These are phyloP conservation scores for Pollenia labialis DNA, from an alignment of 2,888 invertebrate genomes.

Conservation along the genomic window DNA sequence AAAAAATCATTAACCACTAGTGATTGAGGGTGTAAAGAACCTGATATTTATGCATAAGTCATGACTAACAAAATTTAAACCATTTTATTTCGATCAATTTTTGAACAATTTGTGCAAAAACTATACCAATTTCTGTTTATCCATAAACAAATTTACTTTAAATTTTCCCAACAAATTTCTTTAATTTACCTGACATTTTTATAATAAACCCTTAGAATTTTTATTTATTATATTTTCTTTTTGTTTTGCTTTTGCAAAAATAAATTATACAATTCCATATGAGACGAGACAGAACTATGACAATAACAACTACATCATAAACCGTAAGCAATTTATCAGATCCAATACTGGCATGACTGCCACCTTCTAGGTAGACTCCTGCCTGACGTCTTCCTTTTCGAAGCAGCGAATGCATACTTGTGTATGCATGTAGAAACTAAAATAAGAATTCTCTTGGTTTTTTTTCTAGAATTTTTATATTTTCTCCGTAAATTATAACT, in stretches of 20 bases:
- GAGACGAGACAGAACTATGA: slow-evolving; percentile 69
- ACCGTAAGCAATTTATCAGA: slow-evolving; percentile 71
- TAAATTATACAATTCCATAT: slow-evolving; percentile 69
- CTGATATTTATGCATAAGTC: no score
- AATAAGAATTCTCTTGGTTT: slow-evolving; percentile 15
- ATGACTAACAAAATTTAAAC: no score
- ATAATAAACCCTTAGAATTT: slow-evolving; percentile 20
- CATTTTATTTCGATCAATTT: not conserved
- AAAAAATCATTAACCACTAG: no score
- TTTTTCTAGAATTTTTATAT: not conserved
- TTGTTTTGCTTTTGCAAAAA: slow-evolving; percentile 6
- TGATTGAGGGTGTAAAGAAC: no score
- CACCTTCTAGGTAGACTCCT: not conserved
- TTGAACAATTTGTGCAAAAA: not conserved
- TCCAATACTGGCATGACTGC: slow-evolving; percentile 42
- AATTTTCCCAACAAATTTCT: slow-evolving; percentile 24
- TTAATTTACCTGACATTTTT: slow-evolving; percentile 50
- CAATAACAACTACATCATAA: slow-evolving; percentile 70
- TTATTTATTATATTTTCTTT: slow-evolving; percentile 7
- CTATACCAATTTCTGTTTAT: not conserved
- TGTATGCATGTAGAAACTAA: slow-evolving; percentile 31
- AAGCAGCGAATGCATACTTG: slow-evolving; percentile 23
- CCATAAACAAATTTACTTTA: slow-evolving; percentile 23
- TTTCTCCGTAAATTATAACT: slow-evolving; percentile 52
- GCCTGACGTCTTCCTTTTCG: not conserved